phyloP scores from a whole-genome alignment of 2,888 invertebrate genomes.

The Dryomyza anilis region DNA sequence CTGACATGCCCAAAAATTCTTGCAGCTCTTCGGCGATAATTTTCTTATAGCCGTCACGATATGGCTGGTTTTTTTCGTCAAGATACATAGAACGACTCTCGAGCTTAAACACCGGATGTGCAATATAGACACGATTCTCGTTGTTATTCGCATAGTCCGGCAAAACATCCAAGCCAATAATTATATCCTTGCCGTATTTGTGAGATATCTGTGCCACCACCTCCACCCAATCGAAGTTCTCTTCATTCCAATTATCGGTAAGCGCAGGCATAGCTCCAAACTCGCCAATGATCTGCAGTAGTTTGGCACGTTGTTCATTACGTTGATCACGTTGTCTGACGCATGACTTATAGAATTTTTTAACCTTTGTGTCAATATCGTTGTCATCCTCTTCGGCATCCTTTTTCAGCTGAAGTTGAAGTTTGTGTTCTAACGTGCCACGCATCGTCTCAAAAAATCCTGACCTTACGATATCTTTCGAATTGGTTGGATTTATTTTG shows the following conservation, averaged over 20 bases:
- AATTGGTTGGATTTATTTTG: conserved; percentile 43
- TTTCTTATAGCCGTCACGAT: conserved; percentile 2
- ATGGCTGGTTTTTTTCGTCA: conserved; percentile 25
- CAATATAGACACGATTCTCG: conserved; percentile 38
- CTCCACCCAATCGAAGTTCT: conserved; percentile 47
- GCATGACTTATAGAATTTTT: conserved; percentile 53
- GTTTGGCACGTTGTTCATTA: background rate
- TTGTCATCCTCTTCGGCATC: conserved; percentile 34
- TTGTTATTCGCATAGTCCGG: conserved; percentile 32
- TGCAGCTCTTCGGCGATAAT: conserved; percentile 35
- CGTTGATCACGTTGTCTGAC: background rate
- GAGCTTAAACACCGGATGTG: conserved; percentile 37
- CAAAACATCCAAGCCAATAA: conserved; percentile 39
- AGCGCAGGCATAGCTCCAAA: conserved; percentile 50
- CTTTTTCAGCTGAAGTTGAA: conserved; percentile 37
- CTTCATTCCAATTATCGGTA: conserved; percentile 42
- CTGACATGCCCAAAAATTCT: conserved; percentile 36
- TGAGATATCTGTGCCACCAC: conserved; percentile 38
- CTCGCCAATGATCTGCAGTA: conserved; percentile 37
- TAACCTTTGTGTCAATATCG: conserved; percentile 47
- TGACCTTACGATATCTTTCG: conserved; percentile 38
- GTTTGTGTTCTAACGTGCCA: conserved; percentile 44
- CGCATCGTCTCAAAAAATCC: conserved; percentile 47
- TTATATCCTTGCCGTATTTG: conserved; percentile 37
- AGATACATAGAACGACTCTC: conserved; percentile 40